Evolutionary conservation across 1,140 invertebrate species (phyloP).

Genomic region (Leptonema lineaticorne): DNA sequence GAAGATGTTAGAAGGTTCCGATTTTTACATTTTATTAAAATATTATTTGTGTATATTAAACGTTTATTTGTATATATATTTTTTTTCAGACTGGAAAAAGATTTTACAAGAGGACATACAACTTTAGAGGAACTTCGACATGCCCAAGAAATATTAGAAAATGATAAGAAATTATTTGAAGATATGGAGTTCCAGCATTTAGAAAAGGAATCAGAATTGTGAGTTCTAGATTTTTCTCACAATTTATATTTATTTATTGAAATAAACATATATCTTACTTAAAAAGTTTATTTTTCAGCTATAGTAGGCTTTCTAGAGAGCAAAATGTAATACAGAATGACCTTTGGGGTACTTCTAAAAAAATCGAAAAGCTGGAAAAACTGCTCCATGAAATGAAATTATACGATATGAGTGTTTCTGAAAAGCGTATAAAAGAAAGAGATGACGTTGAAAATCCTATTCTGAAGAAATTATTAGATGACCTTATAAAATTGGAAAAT

Average conservation of each 20-base stretch:
- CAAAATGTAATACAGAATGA: conserved; percentile 22
- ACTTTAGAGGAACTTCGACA: conserved; percentile 63
- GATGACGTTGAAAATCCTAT: conserved; percentile 16
- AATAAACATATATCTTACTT: not conserved
- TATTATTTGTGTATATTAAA: not conserved
- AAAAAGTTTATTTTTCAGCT: conserved; percentile 17
- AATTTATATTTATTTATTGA: conserved; percentile 19
- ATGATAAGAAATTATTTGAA: conserved; percentile 81
- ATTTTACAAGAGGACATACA: conserved; percentile 55
- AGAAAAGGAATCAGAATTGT: conserved; percentile 83
- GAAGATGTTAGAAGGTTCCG: conserved; percentile 40
- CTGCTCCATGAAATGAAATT: conserved; percentile 7
- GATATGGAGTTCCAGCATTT: conserved; percentile 92
- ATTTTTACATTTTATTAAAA: not conserved
- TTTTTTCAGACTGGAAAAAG: conserved; percentile 56
- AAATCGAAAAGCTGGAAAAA: conserved; percentile 17
- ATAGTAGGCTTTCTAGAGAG: conserved; percentile 18
- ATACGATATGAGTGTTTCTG: conserved; percentile 1
- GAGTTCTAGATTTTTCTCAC: conserved; percentile 41
- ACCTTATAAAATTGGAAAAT: conserved; percentile 1
- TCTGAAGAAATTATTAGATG: conserved; percentile 12
- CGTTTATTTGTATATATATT: conserved; percentile 4
- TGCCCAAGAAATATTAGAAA: conserved; percentile 68
- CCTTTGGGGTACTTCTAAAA: conserved; percentile 10
- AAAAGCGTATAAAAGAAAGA: conserved; percentile 13